phyloP scores from a whole-genome alignment of 2,888 invertebrate genomes.

The Ennomos quercinarius region DNA sequence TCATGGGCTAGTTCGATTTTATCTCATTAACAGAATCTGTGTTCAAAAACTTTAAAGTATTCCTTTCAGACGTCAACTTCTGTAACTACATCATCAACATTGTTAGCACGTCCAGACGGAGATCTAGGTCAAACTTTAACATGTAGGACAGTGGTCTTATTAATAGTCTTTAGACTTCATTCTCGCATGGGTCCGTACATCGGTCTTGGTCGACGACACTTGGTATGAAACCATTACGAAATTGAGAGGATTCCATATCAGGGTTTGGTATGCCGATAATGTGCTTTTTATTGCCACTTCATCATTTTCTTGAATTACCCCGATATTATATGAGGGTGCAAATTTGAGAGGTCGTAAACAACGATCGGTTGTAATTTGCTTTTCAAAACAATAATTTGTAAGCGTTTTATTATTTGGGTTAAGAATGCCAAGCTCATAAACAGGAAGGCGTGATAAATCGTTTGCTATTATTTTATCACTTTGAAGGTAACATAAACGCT shows the following conservation, averaged over 20 bases:
- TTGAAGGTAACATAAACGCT: slow-evolving; percentile 7
- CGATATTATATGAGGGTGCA: slow-evolving; percentile 31
- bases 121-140: slow-evolving; percentile 51
- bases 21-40: neutral
- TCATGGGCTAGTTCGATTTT: neutral
- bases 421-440: slow-evolving; percentile 14
- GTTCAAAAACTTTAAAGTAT: slow-evolving; percentile 22
- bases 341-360: slow-evolving; percentile 28
- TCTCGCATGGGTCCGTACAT: slow-evolving; percentile 44
- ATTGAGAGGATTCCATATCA: slow-evolving; percentile 65
- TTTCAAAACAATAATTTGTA: slow-evolving; percentile 27
- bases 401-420: slow-evolving; percentile 23
- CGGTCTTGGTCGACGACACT: slow-evolving; percentile 49
- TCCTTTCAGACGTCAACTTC: slow-evolving; percentile 20
- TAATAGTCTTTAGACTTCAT: slow-evolving; percentile 51
- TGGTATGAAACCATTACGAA: slow-evolving; percentile 61
- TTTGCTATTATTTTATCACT: slow-evolving; percentile 16
- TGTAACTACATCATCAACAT: slow-evolving; percentile 45
- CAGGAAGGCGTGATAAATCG: slow-evolving; percentile 1
- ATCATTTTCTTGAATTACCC: slow-evolving; percentile 55
- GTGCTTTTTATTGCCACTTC: slow-evolving; percentile 62
- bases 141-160: slow-evolving; percentile 48
- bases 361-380: slow-evolving; percentile 24
- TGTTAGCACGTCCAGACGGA: slow-evolving; percentile 44
- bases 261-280: slow-evolving; percentile 49